Evolutionary conservation across 1,140 invertebrate species (phyloP), one percentile per base, ranked within the genome.

Genomic region (Marisa cornuarietis): DNA sequence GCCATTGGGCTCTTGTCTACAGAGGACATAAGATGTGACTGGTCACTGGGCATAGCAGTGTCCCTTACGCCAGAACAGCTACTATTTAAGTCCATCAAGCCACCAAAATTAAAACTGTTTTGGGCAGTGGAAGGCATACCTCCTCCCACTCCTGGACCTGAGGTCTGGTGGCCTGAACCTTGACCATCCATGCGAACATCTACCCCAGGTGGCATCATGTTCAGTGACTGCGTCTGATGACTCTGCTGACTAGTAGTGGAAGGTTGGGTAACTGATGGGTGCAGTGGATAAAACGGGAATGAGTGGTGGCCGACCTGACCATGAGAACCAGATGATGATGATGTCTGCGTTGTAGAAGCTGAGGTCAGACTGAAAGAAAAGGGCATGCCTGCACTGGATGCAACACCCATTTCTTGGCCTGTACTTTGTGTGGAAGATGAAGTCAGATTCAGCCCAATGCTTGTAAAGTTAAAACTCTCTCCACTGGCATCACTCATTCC

Each of bases 391-490:
- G 72, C 79, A 72, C 72, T 63, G 31, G 81, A 65, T 63, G 68
- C 62, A n/a, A 62, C 61, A 26, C 24, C 71, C 65, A 75, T 62
- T 66, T 65, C 72, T 66, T 42, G 66, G 49, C 51, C 58, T 58
- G 61, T 62, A 63, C 49, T 83, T 76, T 31, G 83, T 66, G 76
- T 24, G 71, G 82, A 83, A 22, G 85, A 83, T 49, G 87, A 83
- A 16, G 86, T 83, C 31, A 88, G 78, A 82, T 87, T 89, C 13
- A 86, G 79, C 69, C 86, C 85, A 76, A 88, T 87, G 78, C 84
- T 88, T 24, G 87, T 82, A 79, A 87, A 88, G 78, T 87, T 87
- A 73, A 88, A 86, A n/a, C 84, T 85, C 49, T 88, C 87, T 16
- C 81, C 81, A n/a, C 83, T 80, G 26, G 81, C 79, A 63, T 88